A percentile compares a stretch with the other conserved stretches of the same genome.
phyloP scores from a whole-genome alignment of 1,140 invertebrate species.

The Atta colombica region DNA sequence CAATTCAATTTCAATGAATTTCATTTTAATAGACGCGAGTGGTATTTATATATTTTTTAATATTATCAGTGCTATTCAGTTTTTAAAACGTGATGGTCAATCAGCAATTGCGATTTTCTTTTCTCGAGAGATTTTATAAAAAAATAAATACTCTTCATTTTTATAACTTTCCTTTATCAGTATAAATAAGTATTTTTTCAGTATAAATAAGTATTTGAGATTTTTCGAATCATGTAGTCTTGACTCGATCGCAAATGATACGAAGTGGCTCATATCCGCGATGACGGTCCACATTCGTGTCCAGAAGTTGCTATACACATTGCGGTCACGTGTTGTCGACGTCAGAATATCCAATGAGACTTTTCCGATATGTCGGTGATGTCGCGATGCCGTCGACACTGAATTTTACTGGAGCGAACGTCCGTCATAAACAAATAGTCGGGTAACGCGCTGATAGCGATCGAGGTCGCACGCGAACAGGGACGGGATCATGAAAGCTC shows the following conservation, averaged over 20 bases:
- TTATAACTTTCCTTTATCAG: not conserved
- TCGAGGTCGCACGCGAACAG: slow-evolving; percentile 69
- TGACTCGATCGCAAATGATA: not conserved
- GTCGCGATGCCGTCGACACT: slow-evolving; percentile 25
- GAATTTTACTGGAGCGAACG: slow-evolving; percentile 65
- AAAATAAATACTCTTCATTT: not conserved
- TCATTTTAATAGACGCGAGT: too few species aligned
- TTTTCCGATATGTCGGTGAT: slow-evolving; percentile 52
- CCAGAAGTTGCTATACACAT: slow-evolving; percentile 4
- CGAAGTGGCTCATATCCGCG: not conserved
- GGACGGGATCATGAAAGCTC: slow-evolving; percentile 70
- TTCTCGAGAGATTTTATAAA: not conserved
- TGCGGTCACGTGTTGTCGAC: slow-evolving; percentile 32
- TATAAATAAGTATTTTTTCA: not conserved
- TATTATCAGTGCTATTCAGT: not conserved
- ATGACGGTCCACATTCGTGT: slow-evolving; percentile 18
- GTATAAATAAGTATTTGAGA: not conserved
- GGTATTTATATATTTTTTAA: too few species aligned
- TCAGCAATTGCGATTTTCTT: not conserved
- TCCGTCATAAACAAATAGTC: slow-evolving; percentile 59
- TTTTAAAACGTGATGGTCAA: not conserved
- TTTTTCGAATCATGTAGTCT: slow-evolving; percentile 10
- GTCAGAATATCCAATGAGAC: slow-evolving; percentile 66
- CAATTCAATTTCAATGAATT: too few species aligned
- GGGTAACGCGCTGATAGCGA: slow-evolving; percentile 65